These are phyloP conservation scores for Neogobius melanostomus DNA, from an alignment of 2,113 vertebrate species.

Conservation along the genomic window DNA sequence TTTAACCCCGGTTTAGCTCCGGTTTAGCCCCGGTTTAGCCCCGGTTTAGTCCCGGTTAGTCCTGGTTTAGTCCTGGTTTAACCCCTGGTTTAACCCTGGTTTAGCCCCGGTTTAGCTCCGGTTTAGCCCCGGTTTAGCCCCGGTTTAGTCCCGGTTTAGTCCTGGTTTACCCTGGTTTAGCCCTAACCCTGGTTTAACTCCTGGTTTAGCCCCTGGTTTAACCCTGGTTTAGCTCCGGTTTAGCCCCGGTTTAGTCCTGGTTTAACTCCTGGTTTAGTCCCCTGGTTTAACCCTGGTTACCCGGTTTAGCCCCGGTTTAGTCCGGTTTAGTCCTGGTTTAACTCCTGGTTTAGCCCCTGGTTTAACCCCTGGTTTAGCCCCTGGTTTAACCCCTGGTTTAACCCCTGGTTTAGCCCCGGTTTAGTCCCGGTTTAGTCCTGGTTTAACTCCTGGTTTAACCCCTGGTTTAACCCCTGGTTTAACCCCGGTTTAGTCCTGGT, in stretches of 20 bases:
- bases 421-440: background rate
- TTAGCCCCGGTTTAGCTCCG: background rate
- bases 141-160: background rate
- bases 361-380: background rate
- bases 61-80: background rate
- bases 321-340: background rate
- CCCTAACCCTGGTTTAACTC: no score
- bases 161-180: no score
- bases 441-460: no score
- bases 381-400: background rate
- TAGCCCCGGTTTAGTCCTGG: no score
- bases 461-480: no score
- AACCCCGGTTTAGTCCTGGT: background rate
- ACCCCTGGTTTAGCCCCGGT: background rate
- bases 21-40: background rate
- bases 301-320: background rate
- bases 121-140: background rate
- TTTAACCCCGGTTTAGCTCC: background rate
- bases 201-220: no score
- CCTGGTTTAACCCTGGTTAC: background rate
- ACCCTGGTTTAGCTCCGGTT: background rate
- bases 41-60: no score
- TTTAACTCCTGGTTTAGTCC: no score
- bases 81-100: background rate
- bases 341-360: background rate